A percentile compares a stretch with the other conserved stretches of the same genome.
Conservation (phyloP, 2,888 invertebrate genomes). For the Doris montereyensis region DNA sequence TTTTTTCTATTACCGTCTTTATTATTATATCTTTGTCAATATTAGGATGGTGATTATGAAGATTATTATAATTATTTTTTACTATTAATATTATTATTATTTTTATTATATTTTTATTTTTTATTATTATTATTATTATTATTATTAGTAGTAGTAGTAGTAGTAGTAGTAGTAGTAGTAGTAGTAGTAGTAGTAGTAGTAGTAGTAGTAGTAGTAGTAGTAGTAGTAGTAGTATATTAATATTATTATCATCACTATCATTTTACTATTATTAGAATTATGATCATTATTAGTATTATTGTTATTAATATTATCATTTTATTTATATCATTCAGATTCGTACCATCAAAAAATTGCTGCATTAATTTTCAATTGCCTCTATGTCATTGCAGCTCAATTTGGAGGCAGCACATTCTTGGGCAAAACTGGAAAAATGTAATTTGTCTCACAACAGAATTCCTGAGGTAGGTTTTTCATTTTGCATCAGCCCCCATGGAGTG, state of each 20-base stretch:
- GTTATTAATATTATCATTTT: not conserved
- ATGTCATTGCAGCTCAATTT: conserved; percentile 52
- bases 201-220: not conserved
- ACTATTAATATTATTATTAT: not conserved
- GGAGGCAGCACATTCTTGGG: conserved; percentile 57
- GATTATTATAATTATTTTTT: not conserved
- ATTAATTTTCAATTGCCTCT: no score
- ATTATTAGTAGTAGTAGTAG: not conserved
- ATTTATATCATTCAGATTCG: no score
- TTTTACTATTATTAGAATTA: not conserved
- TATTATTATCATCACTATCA: not conserved
- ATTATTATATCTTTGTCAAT: no score
- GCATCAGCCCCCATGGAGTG: no score
- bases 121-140: not conserved
- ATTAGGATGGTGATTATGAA: not conserved
- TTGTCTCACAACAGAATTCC: conserved; percentile 57
- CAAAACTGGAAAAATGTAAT: conserved; percentile 60
- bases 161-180: not conserved
- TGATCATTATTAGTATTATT: not conserved
- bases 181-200: not conserved
- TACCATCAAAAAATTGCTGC: no score
- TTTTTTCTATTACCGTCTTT: no score
- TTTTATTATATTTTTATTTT: not conserved
- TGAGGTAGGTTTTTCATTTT: conserved; percentile 55
- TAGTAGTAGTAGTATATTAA: not conserved